phyloP scores from a whole-genome alignment of 2,113 vertebrate species.

The Otus sunia region DNA sequence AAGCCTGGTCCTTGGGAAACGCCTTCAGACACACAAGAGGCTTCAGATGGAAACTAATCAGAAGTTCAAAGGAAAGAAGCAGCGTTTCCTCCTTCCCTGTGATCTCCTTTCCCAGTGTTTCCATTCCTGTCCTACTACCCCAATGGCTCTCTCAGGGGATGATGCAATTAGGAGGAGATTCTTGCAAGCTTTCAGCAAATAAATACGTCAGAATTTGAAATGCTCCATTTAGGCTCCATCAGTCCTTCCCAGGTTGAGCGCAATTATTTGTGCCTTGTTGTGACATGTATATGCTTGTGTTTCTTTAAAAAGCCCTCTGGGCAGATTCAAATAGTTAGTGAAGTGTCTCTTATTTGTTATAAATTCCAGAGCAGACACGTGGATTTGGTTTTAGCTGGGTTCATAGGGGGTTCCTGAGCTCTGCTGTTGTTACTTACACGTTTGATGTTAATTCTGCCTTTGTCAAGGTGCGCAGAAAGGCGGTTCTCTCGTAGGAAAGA shows the following conservation, averaged over 20 bases:
- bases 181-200: background rate
- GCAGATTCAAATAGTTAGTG: background rate
- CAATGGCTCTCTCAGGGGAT: background rate
- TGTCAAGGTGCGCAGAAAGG: background rate
- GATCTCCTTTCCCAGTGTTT: background rate
- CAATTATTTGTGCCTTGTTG: conserved; percentile 3
- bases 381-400: background rate
- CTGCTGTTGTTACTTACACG: background rate
- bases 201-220: background rate
- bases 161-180: background rate
- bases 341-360: conserved; percentile 3
- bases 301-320: background rate
- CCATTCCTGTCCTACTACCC: background rate
- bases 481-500: background rate
- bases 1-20: background rate
- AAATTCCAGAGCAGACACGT: background rate
- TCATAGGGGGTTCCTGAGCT: background rate
- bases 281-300: background rate
- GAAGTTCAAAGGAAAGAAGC: background rate
- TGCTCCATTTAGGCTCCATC: background rate
- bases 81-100: background rate
- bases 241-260: background rate
- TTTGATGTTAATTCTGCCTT: background rate
- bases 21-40: background rate
- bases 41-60: background rate